A percentile compares a stretch with the other conserved stretches of the same genome.
phyloP scores from a whole-genome alignment of 2,113 vertebrate species.

The Pterocles orientalis region DNA sequence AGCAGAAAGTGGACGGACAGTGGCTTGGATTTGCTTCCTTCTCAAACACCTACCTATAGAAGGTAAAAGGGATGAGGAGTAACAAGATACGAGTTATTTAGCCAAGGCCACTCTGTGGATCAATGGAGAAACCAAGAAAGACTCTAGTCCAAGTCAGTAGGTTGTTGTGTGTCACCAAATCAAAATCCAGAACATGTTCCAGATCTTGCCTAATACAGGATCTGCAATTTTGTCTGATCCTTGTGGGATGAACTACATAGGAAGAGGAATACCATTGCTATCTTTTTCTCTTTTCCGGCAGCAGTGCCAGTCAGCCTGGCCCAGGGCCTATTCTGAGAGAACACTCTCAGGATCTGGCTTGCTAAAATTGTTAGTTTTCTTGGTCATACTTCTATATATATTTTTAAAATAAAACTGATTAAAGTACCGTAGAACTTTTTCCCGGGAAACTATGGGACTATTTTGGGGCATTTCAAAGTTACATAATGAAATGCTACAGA shows the following conservation, averaged over 20 bases:
- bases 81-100: background rate
- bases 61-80: background rate
- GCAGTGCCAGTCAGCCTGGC: background rate
- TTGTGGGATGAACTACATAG: background rate
- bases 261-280: background rate
- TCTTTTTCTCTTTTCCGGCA: background rate
- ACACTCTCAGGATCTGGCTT: background rate
- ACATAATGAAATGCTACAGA: background rate
- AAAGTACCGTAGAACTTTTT: background rate
- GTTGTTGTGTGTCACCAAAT: background rate
- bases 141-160: background rate
- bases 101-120: background rate
- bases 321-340: background rate
- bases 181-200: background rate
- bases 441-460: background rate
- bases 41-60: background rate
- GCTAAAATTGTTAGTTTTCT: background rate
- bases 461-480: background rate
- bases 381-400: background rate
- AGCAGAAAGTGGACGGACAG: background rate
- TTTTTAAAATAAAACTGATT: background rate
- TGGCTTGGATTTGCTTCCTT: background rate
- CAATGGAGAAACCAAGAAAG: background rate
- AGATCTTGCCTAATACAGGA: background rate
- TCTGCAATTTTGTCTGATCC: background rate